Conservation (phyloP, 2,797 vertebrate species). For the Neostethus bicornis region DNA sequence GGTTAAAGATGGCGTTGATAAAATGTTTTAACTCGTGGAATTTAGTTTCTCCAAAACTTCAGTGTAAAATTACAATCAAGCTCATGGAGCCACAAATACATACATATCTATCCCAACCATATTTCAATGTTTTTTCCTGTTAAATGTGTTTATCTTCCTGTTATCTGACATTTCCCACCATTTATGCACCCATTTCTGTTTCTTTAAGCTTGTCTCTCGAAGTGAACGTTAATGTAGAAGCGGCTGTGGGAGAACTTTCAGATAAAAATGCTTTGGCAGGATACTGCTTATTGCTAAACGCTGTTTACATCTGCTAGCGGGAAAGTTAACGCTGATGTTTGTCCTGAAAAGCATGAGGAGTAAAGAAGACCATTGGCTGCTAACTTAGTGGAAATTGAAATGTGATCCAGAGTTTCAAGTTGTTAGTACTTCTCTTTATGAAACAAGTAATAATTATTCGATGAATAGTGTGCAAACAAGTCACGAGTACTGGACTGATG, state of each 20-base stretch:
- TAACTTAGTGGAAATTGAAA: conserved; percentile 32
- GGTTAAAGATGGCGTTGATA: conserved; percentile 10
- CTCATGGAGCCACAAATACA: conserved; percentile 20
- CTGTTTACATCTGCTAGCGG: conserved; percentile 41
- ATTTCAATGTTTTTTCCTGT: conserved; percentile 17
- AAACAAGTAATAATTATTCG: conserved; percentile 14
- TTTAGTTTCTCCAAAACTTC: conserved; percentile 10
- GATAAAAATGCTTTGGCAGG: conserved; percentile 7
- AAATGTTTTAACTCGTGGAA: background rate
- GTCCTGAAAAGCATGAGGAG: conserved; percentile 1
- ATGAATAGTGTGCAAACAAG: no score
- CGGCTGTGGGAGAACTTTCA: conserved; percentile 2
- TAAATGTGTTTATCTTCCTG: conserved; percentile 1
- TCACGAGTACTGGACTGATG: background rate
- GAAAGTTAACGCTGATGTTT: conserved; percentile 35
- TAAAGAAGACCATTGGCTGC: conserved; percentile 13
- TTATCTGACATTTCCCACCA: conserved; percentile 6
- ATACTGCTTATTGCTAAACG: conserved; percentile 1
- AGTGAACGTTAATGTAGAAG: conserved; percentile 11
- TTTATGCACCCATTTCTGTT: conserved; percentile 17
- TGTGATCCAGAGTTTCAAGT: conserved; percentile 12
- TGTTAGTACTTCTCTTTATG: conserved; percentile 16
- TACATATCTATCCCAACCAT: conserved; percentile 1
- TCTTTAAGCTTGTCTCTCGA: conserved; percentile 16
- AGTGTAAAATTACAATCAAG: background rate